A percentile compares a stretch with the other conserved stretches of the same genome.
phyloP scores from a whole-genome alignment of 2,113 vertebrate species.

The Benitochromis conjunctus region DNA sequence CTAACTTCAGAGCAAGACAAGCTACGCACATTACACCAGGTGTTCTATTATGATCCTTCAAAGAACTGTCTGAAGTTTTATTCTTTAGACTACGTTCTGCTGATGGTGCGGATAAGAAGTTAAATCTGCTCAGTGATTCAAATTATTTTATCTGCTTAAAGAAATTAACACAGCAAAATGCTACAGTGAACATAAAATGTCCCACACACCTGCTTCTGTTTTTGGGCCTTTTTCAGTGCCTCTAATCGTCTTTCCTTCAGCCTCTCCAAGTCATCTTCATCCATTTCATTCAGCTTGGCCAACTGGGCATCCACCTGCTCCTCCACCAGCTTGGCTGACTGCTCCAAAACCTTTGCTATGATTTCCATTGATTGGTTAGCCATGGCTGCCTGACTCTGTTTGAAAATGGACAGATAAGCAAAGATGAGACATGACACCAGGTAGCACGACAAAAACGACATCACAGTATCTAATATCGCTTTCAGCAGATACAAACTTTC shows the following conservation, averaged over 20 bases:
- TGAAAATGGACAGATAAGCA: background rate
- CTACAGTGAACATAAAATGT: background rate
- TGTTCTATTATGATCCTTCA: background rate
- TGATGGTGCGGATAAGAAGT: background rate
- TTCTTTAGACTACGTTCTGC: background rate
- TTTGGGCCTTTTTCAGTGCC: constrained; percentile 89
- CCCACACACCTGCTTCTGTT: constrained; percentile 89
- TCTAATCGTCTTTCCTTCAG: constrained; percentile 90
- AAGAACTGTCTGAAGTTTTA: background rate
- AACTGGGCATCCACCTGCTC: constrained; percentile 88
- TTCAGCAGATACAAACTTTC: background rate
- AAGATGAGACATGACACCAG: background rate
- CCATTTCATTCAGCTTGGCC: constrained; percentile 85
- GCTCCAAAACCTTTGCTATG: constrained; percentile 85
- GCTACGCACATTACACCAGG: background rate
- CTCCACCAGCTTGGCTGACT: constrained; percentile 85
- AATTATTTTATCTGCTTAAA: background rate
- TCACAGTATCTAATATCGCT: background rate
- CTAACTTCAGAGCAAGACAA: background rate
- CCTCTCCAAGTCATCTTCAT: constrained; percentile 88
- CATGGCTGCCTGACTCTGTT: constrained; percentile 67
- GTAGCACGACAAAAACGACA: background rate
- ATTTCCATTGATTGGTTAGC: constrained; percentile 81
- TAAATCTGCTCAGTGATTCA: background rate
- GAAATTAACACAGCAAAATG: background rate